Base-by-base conservation (phyloP, 2,113 vertebrate genomes). In the Gallinago paraguaiae region DNA sequence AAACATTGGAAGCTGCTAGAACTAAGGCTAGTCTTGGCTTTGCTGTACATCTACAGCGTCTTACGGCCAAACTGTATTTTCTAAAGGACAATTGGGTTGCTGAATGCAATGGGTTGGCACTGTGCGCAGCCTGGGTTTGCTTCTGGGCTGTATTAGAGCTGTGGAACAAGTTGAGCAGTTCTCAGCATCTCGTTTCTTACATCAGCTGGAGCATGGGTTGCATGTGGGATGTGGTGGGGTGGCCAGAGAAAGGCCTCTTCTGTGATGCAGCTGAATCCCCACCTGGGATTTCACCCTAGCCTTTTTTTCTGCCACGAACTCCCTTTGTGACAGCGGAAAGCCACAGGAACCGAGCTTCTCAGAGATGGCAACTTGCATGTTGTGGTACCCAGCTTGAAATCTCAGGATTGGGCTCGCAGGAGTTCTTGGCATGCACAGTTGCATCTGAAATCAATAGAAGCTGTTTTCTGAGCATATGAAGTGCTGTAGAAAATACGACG, bases 381-480 rank as follows among this genome's bases (percentile, higher is more conserved):
- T 74, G 54, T 5, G 6, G 39, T 33, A 78, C 48, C 10, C 39
- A 71, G 77, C 83, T 82, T 86, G 69, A 94, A 91, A 86, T 83
- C 67, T 20, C 3, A 1, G 50, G 33, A 23, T 2, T 41, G 85
- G 90, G 45, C 63, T 92, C 90, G 85, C 45, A 77, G 70, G 86
- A 82, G 53, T 46, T 37, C 63, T 95, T 93, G 83, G 71, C 56
- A 43, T 59, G 57, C 80, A 75, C 53, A 56, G 39, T 68, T 3
- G 5, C 69, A 45, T 92, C 94, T 79, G 69, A 95, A 93, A 95
- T 95, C 89, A 82, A 95, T 78, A 92, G 72, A 81, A 92, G 74
- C 65, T 89, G 45, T 97, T 92, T 95, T 83, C 80, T 71, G 74
- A 82, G 70, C 11, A 10, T 35, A 57, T 74, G 37, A 92, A 92